Conservation (phyloP, 2,797 vertebrate genomes). For the Poliocrania exsul region DNA sequence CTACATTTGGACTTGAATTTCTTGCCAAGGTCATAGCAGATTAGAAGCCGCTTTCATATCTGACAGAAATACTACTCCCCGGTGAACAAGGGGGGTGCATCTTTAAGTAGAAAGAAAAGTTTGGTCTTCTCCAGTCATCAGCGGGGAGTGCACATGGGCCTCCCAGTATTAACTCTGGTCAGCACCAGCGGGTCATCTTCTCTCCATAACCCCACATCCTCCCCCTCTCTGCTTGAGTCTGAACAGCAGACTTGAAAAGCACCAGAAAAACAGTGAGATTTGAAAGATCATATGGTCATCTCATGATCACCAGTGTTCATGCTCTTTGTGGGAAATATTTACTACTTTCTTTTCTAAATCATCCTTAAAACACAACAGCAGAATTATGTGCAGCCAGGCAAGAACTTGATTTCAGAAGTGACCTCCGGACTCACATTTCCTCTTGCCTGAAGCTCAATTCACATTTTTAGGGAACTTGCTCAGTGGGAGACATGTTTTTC, state of each 20-base stretch:
- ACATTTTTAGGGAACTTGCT: constrained; percentile 51
- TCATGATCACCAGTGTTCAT: not conserved
- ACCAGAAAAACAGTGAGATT: not conserved
- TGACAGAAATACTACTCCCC: constrained; percentile 47
- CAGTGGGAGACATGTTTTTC: constrained; percentile 61
- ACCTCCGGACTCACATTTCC: constrained; percentile 57
- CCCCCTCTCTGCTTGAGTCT: not conserved
- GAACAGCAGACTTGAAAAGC: not conserved
- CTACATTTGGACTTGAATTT: constrained; percentile 72
- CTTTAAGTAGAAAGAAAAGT: constrained; percentile 13
- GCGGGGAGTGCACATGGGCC: not conserved
- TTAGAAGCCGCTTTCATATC: constrained; percentile 55
- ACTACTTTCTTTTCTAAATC: not conserved
- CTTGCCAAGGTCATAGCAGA: constrained; percentile 61
- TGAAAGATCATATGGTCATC: constrained; percentile 14
- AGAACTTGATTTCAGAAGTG: constrained; percentile 42
- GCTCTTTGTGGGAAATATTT: not conserved
- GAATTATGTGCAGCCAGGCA: constrained; percentile 10
- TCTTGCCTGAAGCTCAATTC: constrained; percentile 47
- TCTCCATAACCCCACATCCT: not conserved
- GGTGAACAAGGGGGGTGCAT: not conserved
- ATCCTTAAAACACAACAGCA: constrained; percentile 21
- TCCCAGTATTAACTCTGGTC: not conserved
- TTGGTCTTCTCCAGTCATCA: not conserved
- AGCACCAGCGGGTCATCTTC: not conserved